Percentiles rank a stretch among this genome's conserved stretches.
These are phyloP conservation scores for Zaprionus inermis DNA, from an alignment of 1,140 invertebrate species.

Conservation along the genomic window DNA sequence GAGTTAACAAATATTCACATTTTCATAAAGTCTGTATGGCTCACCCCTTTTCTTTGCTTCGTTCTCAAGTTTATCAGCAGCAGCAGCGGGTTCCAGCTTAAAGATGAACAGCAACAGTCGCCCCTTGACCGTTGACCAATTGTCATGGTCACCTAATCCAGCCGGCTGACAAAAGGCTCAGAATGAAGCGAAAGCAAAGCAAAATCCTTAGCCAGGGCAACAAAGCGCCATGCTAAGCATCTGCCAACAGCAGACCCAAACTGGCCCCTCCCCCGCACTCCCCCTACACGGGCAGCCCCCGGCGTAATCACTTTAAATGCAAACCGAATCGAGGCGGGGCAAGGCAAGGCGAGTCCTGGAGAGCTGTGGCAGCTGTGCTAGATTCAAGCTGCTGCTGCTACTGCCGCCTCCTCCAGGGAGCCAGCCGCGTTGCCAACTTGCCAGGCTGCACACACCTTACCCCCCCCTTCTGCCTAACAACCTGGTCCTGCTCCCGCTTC, in stretches of 20 bases:
- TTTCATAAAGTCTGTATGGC: too few relatives aligned
- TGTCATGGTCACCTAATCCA: conserved; percentile 80
- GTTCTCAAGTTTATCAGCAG: not conserved
- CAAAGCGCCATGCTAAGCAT: conserved; percentile 41
- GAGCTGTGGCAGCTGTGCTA: conserved; percentile 75
- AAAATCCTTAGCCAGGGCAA: conserved; percentile 45
- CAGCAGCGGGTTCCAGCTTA: conserved; percentile 2
- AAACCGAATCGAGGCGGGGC: conserved; percentile 51
- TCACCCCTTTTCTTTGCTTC: not conserved
- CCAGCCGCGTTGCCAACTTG: conserved; percentile 17
- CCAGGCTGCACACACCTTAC: conserved; percentile 64
- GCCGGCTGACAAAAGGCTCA: conserved; percentile 53
- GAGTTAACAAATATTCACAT: too few relatives aligned
- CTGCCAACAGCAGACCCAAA: conserved; percentile 26
- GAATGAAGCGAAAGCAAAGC: not conserved
- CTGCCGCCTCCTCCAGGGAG: conserved; percentile 23
- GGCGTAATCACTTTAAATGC: conserved; percentile 73
- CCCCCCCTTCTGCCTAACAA: not conserved
- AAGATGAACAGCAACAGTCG: conserved; percentile 41
- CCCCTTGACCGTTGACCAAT: conserved; percentile 50
- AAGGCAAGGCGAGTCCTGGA: not conserved
- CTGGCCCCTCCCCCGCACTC: too few relatives aligned
- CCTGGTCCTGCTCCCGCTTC: not conserved
- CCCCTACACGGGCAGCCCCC: conserved; percentile 19
- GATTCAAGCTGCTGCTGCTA: conserved; percentile 29